Evolutionary conservation across 2,888 invertebrate genomes (phyloP).

Genomic region (Plutella xylostella): DNA sequence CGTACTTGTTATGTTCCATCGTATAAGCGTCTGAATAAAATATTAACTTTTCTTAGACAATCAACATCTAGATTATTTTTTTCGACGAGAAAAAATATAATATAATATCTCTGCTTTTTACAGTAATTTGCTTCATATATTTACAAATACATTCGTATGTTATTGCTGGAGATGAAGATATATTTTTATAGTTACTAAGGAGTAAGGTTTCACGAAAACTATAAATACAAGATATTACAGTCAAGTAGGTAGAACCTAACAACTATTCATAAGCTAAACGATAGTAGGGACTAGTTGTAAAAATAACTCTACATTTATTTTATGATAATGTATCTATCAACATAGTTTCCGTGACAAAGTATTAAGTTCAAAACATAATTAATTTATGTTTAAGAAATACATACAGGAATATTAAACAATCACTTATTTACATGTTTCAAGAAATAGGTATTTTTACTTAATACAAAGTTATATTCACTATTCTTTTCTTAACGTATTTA

Average conservation of each 20-base stretch:
- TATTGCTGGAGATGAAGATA: constrained; percentile 66
- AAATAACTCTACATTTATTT: constrained; percentile 51
- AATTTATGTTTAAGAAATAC: neutral
- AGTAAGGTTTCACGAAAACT: constrained; percentile 38
- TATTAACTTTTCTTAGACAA: too few relatives aligned
- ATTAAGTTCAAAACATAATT: constrained; percentile 3
- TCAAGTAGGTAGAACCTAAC: constrained; percentile 45
- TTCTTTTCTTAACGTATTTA: constrained; percentile 58
- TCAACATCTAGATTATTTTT: constrained; percentile 5
- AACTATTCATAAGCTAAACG: constrained; percentile 49
- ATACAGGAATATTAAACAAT: neutral
- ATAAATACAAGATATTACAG: constrained; percentile 30
- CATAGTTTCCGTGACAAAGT: constrained; percentile 19
- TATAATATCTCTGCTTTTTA: constrained; percentile 61
- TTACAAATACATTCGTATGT: constrained; percentile 58
- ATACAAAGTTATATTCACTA: constrained; percentile 27
- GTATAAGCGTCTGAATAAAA: too few relatives aligned
- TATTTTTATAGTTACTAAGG: constrained; percentile 47
- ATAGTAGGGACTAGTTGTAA: constrained; percentile 63
- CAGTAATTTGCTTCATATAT: constrained; percentile 53
- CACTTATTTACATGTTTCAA: neutral
- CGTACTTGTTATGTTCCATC: too few relatives aligned
- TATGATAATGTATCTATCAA: constrained; percentile 31
- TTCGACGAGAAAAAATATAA: constrained; percentile 49
- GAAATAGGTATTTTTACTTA: constrained; percentile 33